Evolutionary conservation across 2,888 invertebrate genomes (phyloP).

Genomic region (Brachyptera putata): DNA sequence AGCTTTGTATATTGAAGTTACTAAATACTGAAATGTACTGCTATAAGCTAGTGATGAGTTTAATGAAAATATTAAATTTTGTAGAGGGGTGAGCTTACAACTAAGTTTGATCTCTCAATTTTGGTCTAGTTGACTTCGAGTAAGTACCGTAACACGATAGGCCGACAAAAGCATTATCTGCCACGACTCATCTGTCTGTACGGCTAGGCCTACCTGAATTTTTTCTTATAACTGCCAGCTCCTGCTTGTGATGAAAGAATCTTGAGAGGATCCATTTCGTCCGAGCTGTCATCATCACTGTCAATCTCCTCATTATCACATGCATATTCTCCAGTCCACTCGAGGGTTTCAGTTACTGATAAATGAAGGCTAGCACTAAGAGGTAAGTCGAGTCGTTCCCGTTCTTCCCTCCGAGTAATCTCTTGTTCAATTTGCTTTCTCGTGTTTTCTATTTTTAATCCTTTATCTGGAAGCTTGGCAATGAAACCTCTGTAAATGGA

Average conservation of each 20-base stretch:
- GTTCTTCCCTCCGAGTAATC: background rate
- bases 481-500: slow-evolving; percentile 48
- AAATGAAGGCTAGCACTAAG: background rate
- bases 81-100: background rate
- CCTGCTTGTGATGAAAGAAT: slow-evolving; percentile 52
- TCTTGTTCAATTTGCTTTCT: background rate
- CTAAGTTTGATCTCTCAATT: too few species aligned
- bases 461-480: slow-evolving; percentile 55
- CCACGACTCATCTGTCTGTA: too few species aligned
- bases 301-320: slow-evolving; percentile 37
- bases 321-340: slow-evolving; percentile 42
- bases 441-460: slow-evolving; percentile 48
- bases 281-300: slow-evolving; percentile 49
- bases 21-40: too few species aligned
- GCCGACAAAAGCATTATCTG: too few species aligned
- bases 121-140: too few species aligned
- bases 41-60: too few species aligned
- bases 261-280: slow-evolving; percentile 54
- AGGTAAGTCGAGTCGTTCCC: background rate
- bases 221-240: slow-evolving; percentile 28
- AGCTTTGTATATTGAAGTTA: too few species aligned
- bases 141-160: too few species aligned
- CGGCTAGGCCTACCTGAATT: background rate
- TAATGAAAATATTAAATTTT: background rate
- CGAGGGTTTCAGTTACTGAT: background rate